Percentiles rank a stretch among this genome's conserved stretches.
Evolutionary conservation across 2,888 invertebrate genomes (phyloP).

Genomic region (Chesias legatella): DNA sequence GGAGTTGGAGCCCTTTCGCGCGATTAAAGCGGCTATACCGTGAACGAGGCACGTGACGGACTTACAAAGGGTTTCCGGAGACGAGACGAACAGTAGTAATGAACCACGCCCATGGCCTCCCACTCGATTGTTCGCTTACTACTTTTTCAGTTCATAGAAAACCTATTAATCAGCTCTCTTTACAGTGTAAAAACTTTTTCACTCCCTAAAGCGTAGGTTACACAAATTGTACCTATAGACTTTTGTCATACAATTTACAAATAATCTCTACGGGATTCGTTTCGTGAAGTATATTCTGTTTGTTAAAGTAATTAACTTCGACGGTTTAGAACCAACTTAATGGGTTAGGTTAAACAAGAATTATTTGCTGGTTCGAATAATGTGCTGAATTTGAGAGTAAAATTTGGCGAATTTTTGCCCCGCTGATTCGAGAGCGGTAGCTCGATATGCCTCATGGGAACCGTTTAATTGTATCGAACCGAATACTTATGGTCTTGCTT

Average conservation of each 20-base stretch:
- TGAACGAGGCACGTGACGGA: constrained; percentile 49
- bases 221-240: constrained; percentile 47
- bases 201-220: constrained; percentile 33
- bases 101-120: constrained; percentile 47
- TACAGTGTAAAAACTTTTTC: constrained; percentile 24
- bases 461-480: constrained; percentile 7
- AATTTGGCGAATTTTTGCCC: constrained; percentile 5
- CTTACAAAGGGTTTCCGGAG: constrained; percentile 57
- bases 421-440: constrained; percentile 3
- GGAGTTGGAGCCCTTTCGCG: constrained; percentile 37
- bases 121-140: constrained; percentile 46
- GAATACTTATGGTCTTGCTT: constrained; percentile 8
- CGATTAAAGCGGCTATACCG: constrained; percentile 48
- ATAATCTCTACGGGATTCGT: constrained; percentile 49
- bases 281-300: constrained; percentile 47
- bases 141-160: constrained; percentile 44
- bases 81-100: constrained; percentile 53
- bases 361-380: constrained; percentile 21
- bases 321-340: constrained; percentile 47
- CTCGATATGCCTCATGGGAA: constrained; percentile 2
- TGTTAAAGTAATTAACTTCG: constrained; percentile 46
- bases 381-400: constrained; percentile 7
- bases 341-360: constrained; percentile 37
- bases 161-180: constrained; percentile 34
- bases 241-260: constrained; percentile 55